Base-by-base conservation (phyloP, 1,140 invertebrate species). In the Rhizoglyphus robini region DNA sequence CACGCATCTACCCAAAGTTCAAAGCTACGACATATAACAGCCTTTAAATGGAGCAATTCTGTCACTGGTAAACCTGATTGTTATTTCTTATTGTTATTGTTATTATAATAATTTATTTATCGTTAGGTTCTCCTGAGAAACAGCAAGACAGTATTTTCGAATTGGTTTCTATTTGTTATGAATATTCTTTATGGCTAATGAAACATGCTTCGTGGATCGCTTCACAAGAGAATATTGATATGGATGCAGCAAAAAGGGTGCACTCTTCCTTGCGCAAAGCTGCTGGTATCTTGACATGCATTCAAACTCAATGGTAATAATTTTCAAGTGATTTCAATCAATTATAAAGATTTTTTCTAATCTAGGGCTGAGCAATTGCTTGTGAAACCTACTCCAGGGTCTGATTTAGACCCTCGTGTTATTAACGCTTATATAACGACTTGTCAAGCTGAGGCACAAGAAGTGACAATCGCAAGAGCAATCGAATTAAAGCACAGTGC, bases 371-470 rank as follows among this genome's bases (percentile, higher is more conserved):
- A 76, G 58, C 74, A 73, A 63, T 75, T 83, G 69, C 69, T 80
- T 13, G 78, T 78, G 25, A 76, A 76, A 68, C 73, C 76, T 31
- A 71, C 75, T 34, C 71, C 79, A 46, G 81, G 79, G 48, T 79
- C 79, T 63, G 85, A 86, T 75, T 76, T 83, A 63, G 84, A 86
- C 71, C 76, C 77, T 18, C 73, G 80, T 32, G 77, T 86, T 23
- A 71, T 85, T 59, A 81, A 79, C 68, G 83, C 83, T 34, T 86
- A 86, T 71, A 75, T 83, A 15, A 79, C 81, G 71, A 84, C 86
- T 69, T 84, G 82, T 72, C 83, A 82, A 38, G 85, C 83, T 34
- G 84, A 86, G 75, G 85, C 85, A 4, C 85, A 86, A 74, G 84
- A 86, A 79, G 81, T 83, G 83, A 73, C 63, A 60, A 32, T 34